Evolutionary conservation across 2,113 vertebrate species (phyloP).

Genomic region (Amphilophus citrinellus): DNA sequence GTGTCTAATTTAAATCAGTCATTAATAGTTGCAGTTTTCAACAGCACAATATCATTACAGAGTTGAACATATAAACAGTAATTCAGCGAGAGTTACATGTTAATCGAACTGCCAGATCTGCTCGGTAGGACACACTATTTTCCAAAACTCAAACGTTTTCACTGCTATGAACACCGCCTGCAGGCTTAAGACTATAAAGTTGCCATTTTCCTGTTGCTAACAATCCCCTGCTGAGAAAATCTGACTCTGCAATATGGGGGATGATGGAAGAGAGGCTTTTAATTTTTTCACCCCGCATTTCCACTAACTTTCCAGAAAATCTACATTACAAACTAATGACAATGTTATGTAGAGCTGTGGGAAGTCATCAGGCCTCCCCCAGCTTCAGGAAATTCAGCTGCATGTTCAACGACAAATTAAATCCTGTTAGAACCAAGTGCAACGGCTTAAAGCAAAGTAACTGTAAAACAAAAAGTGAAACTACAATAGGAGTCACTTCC

Average conservation of each 20-base stretch:
- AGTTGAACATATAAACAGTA: too few relatives aligned
- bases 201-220: not conserved
- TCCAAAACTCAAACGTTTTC: not conserved
- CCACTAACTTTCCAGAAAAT: not conserved
- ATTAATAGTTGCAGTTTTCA: too few relatives aligned
- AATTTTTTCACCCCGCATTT: not conserved
- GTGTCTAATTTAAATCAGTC: too few relatives aligned
- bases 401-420: not conserved
- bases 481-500: too few relatives aligned
- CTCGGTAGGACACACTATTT: rapidly evolving
- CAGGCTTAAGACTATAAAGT: not conserved
- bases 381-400: not conserved
- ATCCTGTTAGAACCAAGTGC: not conserved
- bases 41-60: too few relatives aligned
- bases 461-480: not conserved
- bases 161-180: not conserved
- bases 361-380: not conserved
- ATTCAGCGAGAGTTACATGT: not conserved
- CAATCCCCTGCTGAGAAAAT: constrained; percentile 3
- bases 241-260: not conserved
- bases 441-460: not conserved
- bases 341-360: not conserved
- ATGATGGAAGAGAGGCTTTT: not conserved
- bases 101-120: not conserved
- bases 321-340: not conserved